These are phyloP conservation scores for Poecilia velifera DNA, from an alignment of 2,797 vertebrate genomes.

Conservation along the genomic window DNA sequence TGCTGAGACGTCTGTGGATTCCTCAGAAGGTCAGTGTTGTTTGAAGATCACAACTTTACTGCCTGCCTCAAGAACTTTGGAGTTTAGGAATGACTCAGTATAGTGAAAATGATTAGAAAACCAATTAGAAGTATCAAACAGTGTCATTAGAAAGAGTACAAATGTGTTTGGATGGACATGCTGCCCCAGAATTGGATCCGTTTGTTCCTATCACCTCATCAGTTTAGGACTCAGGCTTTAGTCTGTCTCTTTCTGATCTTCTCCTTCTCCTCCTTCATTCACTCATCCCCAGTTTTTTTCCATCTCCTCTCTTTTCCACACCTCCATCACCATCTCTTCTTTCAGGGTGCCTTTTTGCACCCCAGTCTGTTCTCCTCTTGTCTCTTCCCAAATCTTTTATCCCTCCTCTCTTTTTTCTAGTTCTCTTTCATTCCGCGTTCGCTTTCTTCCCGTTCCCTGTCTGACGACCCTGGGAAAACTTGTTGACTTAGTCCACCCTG, in stretches of 20 bases:
- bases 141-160: slow-evolving; percentile 2
- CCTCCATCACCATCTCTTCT: slow-evolving; percentile 47
- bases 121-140: background rate
- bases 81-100: background rate
- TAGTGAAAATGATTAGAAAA: background rate
- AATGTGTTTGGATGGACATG: slow-evolving; percentile 9
- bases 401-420: slow-evolving; percentile 46
- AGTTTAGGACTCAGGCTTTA: slow-evolving; percentile 38
- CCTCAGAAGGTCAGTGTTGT: background rate
- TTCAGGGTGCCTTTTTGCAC: slow-evolving; percentile 16
- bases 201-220: slow-evolving; percentile 46
- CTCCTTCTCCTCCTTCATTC: slow-evolving; percentile 28
- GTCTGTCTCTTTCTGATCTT: slow-evolving; percentile 49
- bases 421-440: slow-evolving; percentile 57
- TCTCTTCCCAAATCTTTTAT: slow-evolving; percentile 26
- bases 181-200: slow-evolving; percentile 35
- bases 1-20: background rate
- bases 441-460: slow-evolving; percentile 55
- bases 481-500: slow-evolving; percentile 69
- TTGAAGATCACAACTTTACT: slow-evolving; percentile 4
- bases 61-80: background rate
- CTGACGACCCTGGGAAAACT: slow-evolving; percentile 83
- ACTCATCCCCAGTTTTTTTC: slow-evolving; percentile 34
- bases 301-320: slow-evolving; percentile 28
- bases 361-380: slow-evolving; percentile 8